Evolutionary conservation across 1,140 invertebrate species (phyloP), one percentile per base, ranked within the genome.

Genomic region (Formica selysi): DNA sequence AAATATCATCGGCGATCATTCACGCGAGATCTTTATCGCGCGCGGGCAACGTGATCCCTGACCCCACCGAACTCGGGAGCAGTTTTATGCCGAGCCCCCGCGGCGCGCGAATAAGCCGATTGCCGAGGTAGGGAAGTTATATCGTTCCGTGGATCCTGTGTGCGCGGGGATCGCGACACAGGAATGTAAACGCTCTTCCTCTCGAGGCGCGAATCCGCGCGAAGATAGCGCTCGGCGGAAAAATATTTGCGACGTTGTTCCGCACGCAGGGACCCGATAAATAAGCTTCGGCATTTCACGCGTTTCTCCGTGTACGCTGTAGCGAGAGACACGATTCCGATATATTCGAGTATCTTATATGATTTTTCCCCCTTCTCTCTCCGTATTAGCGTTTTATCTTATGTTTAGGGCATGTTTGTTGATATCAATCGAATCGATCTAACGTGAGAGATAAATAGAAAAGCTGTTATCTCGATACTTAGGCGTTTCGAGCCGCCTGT

Each of bases 1-100:
- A 91, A 92, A 91, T 91, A 91, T 89, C 89, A 93, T 93, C 88
- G 87, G 68, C 87, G 86, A 92, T 93, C 88, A 90, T 81, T 90
- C 91, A 91, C 83, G 87, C 76, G 84, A 87, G 84, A 91, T 88
- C 70, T 74, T 91, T 91, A 88, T 88, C 90, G 84, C 71, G 13
- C 16, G 68, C 51, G 80, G 88, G 51, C 79, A 86, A 90, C 87
- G 86, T 86, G 87, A 92, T 87, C 88, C 73, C 79, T 90, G 87
- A 90, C 89, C 89, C 79, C 85, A 76, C 90, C 88, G 84, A 91
- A 86, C 88, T 90, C 84, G 85, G 86, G 86, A 91, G 90, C 90
- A 86, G 89, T 91, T 90, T 91, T 92, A 91, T 89, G 59, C 59
- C 83, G 91, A 89, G 88, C 88, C 80, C 88, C 90, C 85, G 89